Evolutionary conservation across 2,113 vertebrate genomes (phyloP).

Genomic region (Neolamprologus variostigma): DNA sequence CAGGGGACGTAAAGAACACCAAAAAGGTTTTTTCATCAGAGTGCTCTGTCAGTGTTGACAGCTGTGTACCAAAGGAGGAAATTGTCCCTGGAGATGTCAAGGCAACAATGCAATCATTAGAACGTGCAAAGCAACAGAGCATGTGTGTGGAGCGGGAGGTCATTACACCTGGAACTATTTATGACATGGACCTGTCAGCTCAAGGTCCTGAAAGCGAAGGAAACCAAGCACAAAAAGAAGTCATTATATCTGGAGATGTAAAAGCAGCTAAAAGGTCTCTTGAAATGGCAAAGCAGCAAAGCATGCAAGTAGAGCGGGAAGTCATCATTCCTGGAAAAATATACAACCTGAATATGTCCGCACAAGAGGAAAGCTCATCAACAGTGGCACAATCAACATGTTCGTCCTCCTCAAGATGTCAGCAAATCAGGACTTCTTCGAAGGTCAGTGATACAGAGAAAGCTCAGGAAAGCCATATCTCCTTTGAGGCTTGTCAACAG

Average conservation of each 20-base stretch:
- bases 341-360: conserved; percentile 61
- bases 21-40: conserved; percentile 69
- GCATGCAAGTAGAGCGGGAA: conserved; percentile 79
- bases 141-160: conserved; percentile 64
- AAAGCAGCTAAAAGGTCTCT: conserved; percentile 81
- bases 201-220: conserved; percentile 62
- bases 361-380: conserved; percentile 66
- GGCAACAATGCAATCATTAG: conserved; percentile 70
- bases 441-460: conserved; percentile 90
- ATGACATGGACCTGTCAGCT: conserved; percentile 71
- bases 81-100: conserved; percentile 65
- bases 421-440: conserved; percentile 68
- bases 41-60: conserved; percentile 43
- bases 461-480: conserved; percentile 58
- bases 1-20: conserved; percentile 69
- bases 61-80: conserved; percentile 56
- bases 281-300: conserved; percentile 83
- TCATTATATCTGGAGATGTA: conserved; percentile 80
- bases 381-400: conserved; percentile 63
- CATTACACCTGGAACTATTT: conserved; percentile 50
- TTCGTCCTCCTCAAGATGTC: conserved; percentile 59
- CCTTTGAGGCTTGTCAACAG: conserved; percentile 59
- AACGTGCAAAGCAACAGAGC: conserved; percentile 71
- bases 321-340: conserved; percentile 69
- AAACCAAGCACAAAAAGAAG: conserved; percentile 72